Conservation (phyloP, 2,797 vertebrate species). For the Lithobates sylvaticus region DNA sequence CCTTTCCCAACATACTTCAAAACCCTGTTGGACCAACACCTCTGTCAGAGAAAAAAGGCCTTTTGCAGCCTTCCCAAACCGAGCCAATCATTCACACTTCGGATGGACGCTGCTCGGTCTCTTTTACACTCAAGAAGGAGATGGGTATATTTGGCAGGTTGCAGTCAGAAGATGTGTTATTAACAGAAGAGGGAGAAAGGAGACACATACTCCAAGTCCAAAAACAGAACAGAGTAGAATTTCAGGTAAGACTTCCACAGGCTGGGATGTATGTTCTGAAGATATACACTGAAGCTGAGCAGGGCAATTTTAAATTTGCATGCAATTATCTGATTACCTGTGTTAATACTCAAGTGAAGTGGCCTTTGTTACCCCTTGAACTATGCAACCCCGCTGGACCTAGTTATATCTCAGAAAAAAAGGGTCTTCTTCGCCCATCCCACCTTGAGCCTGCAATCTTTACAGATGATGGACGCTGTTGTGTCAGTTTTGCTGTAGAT, state of each 20-base stretch:
- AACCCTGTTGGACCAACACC: constrained; percentile 82
- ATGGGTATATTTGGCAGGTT: constrained; percentile 73
- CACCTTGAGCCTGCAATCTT: constrained; percentile 59
- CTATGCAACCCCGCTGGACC: constrained; percentile 64
- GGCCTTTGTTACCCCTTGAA: constrained; percentile 48
- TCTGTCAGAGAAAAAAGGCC: constrained; percentile 78
- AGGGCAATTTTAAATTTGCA: constrained; percentile 45
- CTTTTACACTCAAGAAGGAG: constrained; percentile 75
- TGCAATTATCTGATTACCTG: constrained; percentile 64
- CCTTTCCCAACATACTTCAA: constrained; percentile 74
- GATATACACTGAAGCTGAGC: constrained; percentile 61
- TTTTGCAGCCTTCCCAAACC: constrained; percentile 71
- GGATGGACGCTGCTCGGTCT: constrained; percentile 75
- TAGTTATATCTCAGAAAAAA: constrained; percentile 62
- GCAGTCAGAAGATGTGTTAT: constrained; percentile 64
- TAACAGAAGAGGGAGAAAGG: constrained; percentile 59
- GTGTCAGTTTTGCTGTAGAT: constrained; percentile 59
- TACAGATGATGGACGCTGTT: constrained; percentile 61
- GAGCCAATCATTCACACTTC: constrained; percentile 76
- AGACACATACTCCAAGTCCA: constrained; percentile 54
- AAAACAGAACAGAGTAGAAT: constrained; percentile 60
- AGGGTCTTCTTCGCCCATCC: constrained; percentile 60
- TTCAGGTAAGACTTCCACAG: constrained; percentile 62
- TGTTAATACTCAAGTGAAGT: constrained; percentile 54
- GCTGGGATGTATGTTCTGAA: constrained; percentile 59